These are phyloP conservation scores for Agrilus mali DNA, from an alignment of 2,888 invertebrate species.

Conservation along the genomic window DNA sequence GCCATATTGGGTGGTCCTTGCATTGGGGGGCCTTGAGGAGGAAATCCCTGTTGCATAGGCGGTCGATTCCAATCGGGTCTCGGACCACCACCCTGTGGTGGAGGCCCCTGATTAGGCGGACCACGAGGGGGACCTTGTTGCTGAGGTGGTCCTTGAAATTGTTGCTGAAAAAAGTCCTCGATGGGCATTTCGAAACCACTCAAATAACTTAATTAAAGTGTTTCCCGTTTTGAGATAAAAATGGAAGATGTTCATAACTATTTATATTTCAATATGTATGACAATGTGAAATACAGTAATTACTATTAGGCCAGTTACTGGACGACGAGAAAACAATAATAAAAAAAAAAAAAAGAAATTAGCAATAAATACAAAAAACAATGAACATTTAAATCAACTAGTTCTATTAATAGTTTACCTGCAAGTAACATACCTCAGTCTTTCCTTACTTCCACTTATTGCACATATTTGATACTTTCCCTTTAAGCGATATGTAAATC, in stretches of 20 bases:
- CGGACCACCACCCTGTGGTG: slow-evolving; percentile 42
- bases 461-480: no score
- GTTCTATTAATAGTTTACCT: not conserved
- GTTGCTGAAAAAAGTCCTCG: slow-evolving; percentile 18
- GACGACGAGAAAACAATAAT: not conserved
- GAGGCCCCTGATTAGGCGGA: slow-evolving; percentile 50
- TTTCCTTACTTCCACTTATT: no score
- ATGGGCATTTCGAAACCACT: not conserved
- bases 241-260: not conserved
- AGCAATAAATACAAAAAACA: no score
- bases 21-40: slow-evolving; percentile 55
- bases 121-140: slow-evolving; percentile 45
- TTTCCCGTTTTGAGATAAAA: not conserved
- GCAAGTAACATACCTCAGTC: no score
- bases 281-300: not conserved
- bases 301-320: not conserved
- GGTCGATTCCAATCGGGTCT: slow-evolving; percentile 65
- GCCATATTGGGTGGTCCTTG: slow-evolving; percentile 47
- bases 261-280: no score
- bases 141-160: slow-evolving; percentile 44
- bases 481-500: no score
- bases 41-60: slow-evolving; percentile 57
- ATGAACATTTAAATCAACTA: not conserved
- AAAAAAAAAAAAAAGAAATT: no score
- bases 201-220: not conserved